Evolutionary conservation across 1,140 invertebrate genomes (phyloP).

Genomic region (Anastrepha obliqua): DNA sequence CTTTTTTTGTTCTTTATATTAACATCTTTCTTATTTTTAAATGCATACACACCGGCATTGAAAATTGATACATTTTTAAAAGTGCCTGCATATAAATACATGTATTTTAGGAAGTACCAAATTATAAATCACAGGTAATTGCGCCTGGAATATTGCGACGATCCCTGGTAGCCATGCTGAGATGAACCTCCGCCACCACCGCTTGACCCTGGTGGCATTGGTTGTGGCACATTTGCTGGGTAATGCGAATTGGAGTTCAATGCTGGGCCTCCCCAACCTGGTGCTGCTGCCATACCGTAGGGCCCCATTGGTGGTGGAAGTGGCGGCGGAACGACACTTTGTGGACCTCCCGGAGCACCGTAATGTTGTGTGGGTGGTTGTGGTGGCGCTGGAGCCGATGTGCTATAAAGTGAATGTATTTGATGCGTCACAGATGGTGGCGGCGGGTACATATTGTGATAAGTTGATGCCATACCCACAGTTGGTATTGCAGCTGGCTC

Average conservation of each 20-base stretch:
- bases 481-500: conserved; percentile 41
- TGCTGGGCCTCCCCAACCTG: background rate
- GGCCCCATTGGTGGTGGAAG: conserved; percentile 53
- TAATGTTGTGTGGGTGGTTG: conserved; percentile 54
- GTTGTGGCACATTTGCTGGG: conserved; percentile 31
- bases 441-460: conserved; percentile 51
- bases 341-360: conserved; percentile 59
- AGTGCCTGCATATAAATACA: background rate
- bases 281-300: conserved; percentile 3
- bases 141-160: conserved; percentile 10
- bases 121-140: conserved; percentile 26
- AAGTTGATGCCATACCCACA: conserved; percentile 6
- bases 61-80: background rate
- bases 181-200: conserved; percentile 12
- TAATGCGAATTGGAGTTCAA: conserved; percentile 42
- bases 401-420: conserved; percentile 56
- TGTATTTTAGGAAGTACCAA: background rate
- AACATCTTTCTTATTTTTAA: background rate
- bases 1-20: background rate
- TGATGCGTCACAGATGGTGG: conserved; percentile 55
- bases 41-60: background rate
- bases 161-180: conserved; percentile 35
- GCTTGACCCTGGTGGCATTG: conserved; percentile 49
- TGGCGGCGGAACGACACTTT: conserved; percentile 62
- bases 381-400: conserved; percentile 55